Base-by-base conservation (phyloP, 2,888 invertebrate genomes). In the Scaeva pyrastri region DNA sequence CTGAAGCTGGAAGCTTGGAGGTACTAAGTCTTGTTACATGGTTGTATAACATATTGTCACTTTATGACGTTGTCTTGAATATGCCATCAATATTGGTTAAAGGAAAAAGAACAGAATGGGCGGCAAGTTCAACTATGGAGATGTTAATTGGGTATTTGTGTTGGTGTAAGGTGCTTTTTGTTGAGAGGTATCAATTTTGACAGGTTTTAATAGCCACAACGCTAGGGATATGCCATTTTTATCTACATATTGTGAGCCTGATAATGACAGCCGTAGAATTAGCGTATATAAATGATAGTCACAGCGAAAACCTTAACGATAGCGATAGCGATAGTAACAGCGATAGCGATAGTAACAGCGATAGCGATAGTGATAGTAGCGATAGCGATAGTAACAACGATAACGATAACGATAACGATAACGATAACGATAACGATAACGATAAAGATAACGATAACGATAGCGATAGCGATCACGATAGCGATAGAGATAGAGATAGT, bases 1-100 rank as follows among this genome's bases (percentile, higher is more conserved):
- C 31, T 31, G 31, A 31, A 31, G 31, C 8, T 6, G 14, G 52
- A 52, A n/a, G n/a, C 21, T 50, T 1, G 16, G 11, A 39, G 55
- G 19, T 71, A n/a, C n/a, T n/a, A 45, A 45, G 8, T 41, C 79
- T 26, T 73, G 77, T 66, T 68, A 52, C 5, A 66, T 39, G 71
- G 72, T 77, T 72, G 58, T 72, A 58, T 56, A 50, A 72, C 71
- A 43, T 72, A 45, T 58, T 72, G 72, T 72, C 58, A 82, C 58
- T 72, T 72, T 76, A 58, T 75, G 84, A 64, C 39, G 79, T 70
- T 62, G 73, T 31, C 31, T 75, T 72, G 71, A 52, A 68, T 75
- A 41, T 56, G 16, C 16, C 50, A 58, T 76, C 71, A 52, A 66
- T 52, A 26, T 45, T 23, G 31, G 36, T 26, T 39, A 23, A 36